Evolutionary conservation across 2,797 vertebrate species (phyloP).

Genomic region (Capromys pilorides): DNA sequence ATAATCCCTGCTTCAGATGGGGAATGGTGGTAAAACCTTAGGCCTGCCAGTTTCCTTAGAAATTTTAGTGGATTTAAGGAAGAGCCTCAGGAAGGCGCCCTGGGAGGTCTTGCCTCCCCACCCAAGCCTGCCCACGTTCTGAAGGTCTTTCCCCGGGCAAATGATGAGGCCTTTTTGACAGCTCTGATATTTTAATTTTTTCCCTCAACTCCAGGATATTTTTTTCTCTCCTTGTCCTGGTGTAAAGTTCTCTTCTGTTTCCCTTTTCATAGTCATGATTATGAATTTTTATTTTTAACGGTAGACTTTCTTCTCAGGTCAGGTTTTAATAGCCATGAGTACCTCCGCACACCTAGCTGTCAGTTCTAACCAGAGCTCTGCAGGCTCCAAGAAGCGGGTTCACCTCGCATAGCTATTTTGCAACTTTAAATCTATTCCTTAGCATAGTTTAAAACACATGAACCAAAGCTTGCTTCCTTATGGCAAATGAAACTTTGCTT

Average conservation of each 20-base stretch:
- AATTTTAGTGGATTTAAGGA: not conserved
- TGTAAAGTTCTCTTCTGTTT: not conserved
- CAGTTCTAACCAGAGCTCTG: not conserved
- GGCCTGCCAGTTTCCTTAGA: not conserved
- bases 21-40: not conserved
- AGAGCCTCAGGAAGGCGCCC: not conserved
- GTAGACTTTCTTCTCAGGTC: not conserved
- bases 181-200: not conserved
- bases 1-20: constrained; percentile 21
- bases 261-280: not conserved
- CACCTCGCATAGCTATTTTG: not conserved
- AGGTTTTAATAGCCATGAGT: not conserved
- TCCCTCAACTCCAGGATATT: not conserved
- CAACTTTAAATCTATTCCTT: not conserved
- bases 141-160: not conserved
- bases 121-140: no score
- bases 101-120: not conserved
- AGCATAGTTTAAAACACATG: not conserved
- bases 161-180: not conserved
- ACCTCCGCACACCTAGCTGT: fast-evolving
- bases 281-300: not conserved
- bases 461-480: not conserved
- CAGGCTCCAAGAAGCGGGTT: not conserved
- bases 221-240: not conserved
- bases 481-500: not conserved